phyloP scores from a whole-genome alignment of 2,888 invertebrate genomes.

The Eupithecia abbreviata region DNA sequence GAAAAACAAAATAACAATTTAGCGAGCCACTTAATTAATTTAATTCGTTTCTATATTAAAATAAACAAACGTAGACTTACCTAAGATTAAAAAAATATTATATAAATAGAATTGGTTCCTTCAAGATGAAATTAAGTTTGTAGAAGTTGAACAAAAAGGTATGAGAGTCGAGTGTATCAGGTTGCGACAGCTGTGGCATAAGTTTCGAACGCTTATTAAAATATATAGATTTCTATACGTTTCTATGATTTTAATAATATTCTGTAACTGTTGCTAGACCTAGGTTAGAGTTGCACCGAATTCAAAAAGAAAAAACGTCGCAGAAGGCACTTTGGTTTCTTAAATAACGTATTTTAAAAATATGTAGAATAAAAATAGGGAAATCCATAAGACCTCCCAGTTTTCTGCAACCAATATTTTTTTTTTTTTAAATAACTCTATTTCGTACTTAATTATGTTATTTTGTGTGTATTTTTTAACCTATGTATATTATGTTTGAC shows the following conservation, averaged over 20 bases:
- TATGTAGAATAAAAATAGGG: not conserved
- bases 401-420: not conserved
- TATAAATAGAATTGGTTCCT: not conserved
- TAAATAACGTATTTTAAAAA: not conserved
- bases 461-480: too few species aligned
- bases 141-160: not conserved
- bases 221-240: conserved; percentile 15
- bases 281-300: too few species aligned
- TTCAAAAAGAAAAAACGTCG: not conserved
- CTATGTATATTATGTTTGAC: too few species aligned
- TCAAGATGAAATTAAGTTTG: not conserved
- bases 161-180: conserved; percentile 12
- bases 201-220: conserved; percentile 21
- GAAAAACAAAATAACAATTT: too few species aligned
- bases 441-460: not conserved
- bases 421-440: not conserved
- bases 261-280: not conserved
- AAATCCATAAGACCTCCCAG: not conserved
- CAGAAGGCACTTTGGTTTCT: not conserved
- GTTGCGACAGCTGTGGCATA: conserved; percentile 23
- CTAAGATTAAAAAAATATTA: not conserved
- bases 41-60: too few species aligned
- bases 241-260: not conserved
- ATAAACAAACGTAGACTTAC: too few species aligned
- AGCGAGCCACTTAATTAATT: too few species aligned